phyloP scores from a whole-genome alignment of 2,888 invertebrate genomes.

The Carabus problematicus region DNA sequence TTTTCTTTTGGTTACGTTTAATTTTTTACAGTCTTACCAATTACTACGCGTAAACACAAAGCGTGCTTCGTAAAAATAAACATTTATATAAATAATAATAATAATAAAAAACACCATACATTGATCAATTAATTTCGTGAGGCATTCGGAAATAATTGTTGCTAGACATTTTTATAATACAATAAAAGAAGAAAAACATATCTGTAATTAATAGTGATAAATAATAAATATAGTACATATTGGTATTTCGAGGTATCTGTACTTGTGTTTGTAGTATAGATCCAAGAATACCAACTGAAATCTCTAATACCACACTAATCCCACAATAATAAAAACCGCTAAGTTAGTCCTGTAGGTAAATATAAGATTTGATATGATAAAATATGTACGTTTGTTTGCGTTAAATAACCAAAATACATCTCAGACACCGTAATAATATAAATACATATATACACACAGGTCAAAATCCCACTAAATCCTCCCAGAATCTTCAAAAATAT shows the following conservation, averaged over 20 bases:
- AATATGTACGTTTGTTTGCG: conserved; percentile 23
- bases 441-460: too few relatives aligned
- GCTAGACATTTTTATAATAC: background rate
- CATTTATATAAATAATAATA: background rate
- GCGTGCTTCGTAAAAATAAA: background rate
- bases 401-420: conserved; percentile 18
- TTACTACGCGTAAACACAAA: background rate
- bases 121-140: conserved; percentile 7
- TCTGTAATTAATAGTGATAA: conserved; percentile 10
- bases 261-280: too few relatives aligned
- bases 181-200: background rate
- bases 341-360: background rate
- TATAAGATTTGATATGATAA: conserved; percentile 23
- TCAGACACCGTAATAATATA: background rate
- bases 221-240: conserved; percentile 7
- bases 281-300: too few relatives aligned
- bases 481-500: too few relatives aligned
- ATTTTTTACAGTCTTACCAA: background rate
- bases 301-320: too few relatives aligned
- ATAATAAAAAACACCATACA: too few relatives aligned
- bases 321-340: too few relatives aligned
- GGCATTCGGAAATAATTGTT: conserved; percentile 9
- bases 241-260: background rate
- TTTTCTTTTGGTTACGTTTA: background rate
- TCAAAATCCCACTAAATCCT: too few relatives aligned